Base-by-base conservation (phyloP, 1,140 invertebrate species). In the Diorhabda sublineata region DNA sequence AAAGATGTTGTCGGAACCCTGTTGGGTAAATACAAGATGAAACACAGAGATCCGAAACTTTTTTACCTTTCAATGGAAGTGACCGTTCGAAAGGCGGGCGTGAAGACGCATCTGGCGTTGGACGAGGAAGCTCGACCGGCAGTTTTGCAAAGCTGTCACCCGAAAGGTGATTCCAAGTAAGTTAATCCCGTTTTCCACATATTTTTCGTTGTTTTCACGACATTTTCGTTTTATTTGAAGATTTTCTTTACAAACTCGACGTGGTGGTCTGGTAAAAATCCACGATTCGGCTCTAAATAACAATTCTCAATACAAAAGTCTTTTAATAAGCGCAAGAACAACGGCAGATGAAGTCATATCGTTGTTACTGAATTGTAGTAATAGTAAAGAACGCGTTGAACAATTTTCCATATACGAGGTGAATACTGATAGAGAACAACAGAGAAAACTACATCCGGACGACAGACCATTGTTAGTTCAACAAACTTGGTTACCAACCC, bases 21-120 rank as follows among this genome's bases (percentile, higher is more conserved):
- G n/a, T 84, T 97, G 64, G 88, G 91, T 77, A 96, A 96, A 85
- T 96, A 92, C 79, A 88, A 92, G 76, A 95, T 96, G 92, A 88
- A 92, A 73, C 94, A 96, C 80, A 86, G 94, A 42, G 95, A 96
- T 82, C 93, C 94, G 0, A 89, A 93, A 75, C 86, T 97, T n/a
- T 97, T 95, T 83, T 96, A 93, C 81, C 85, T 97, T 9, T 94
- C 92, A 70, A 96, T 96, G 94, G 95, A 97, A 83, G 93, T 96
- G 44, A 90, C 91, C 2, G 91, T 96, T 11, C 84, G 90, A 42
- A 86, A 90, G 66, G 89, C 91, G 2, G 94, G 94, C 1, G 87
- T 94, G 2, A 84, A 91, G 68, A 94, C 92, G 2, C 86, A 94
- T 58, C 84, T 97, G 56, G 90, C 92, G 44, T 82, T 97, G 67